Evolutionary conservation across 2,888 invertebrate species (phyloP), one percentile per base, ranked within the genome.

Genomic region (Tipula helvola): DNA sequence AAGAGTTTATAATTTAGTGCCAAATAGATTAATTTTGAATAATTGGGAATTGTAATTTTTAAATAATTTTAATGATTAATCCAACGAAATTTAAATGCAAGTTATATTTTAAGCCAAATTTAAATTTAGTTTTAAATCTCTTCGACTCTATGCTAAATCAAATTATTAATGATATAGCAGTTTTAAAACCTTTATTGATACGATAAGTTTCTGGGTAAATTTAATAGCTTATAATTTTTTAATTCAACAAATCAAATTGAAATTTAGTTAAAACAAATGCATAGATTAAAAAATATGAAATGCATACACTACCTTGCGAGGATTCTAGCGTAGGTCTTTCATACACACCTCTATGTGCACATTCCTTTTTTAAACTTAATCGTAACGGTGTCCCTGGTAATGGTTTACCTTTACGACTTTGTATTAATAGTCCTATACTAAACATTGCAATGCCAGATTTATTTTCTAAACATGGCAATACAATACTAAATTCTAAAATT

Each of bases 301-400:
- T 36, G 89, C 88, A 89, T 91, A 91, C 91, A 91, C 91, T 91
- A 91, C 91, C 91, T 91, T 91, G 91, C 90, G 90, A 90, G 90
- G 91, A 90, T 86, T 87, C 83, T 87, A 87, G 87, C 90, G 90
- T 90, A 90, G 90, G 90, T 90, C 89, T 91, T 90, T 94, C 93
- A 93, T 93, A 95, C 95, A 95, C 95, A 96, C 96, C 96, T 95
- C 96, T 95, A 93, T 96, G 96, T 92, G 96, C 95, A 93, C 97
- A 98, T 94, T 97, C 97, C 94, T 97, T 97, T 92, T 96, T 95
- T 91, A 97, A 94, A 92, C 95, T 95, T 90, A 97, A 93, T 90
- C 96, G 94, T 89, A 98, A 93, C 88, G 97, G 97, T 90, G 97
- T 97, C 90, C 97, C 97, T 90, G 96, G 95, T 89, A 97, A 92